These are phyloP conservation scores for Phymorhynchus buccinoides DNA, from an alignment of 1,140 invertebrate genomes.

Conservation along the genomic window DNA sequence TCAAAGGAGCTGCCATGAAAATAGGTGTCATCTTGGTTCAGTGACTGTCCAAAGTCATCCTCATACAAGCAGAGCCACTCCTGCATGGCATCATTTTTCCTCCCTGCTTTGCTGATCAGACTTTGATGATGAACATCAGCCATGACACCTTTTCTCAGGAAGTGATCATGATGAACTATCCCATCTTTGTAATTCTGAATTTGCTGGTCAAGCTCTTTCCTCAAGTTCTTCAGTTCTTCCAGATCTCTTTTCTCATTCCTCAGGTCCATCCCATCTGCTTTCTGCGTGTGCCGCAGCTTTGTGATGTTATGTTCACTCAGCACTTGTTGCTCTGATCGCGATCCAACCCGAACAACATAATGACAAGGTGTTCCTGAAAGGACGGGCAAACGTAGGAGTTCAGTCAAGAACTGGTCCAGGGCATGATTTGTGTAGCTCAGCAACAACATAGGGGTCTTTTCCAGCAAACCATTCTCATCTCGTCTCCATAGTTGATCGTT, in stretches of 20 bases:
- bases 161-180: not conserved
- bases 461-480: conserved; percentile 23
- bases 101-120: not conserved
- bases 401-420: conserved; percentile 88
- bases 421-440: conserved; percentile 92
- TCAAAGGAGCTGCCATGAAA: too few species aligned
- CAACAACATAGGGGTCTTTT: conserved; percentile 79
- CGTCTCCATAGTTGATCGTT: conserved; percentile 61
- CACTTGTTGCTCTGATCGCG: conserved; percentile 29
- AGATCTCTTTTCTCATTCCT: conserved; percentile 32
- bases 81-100: not conserved
- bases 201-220: conserved; percentile 4
- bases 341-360: conserved; percentile 46
- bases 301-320: conserved; percentile 39
- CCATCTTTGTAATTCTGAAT: conserved; percentile 1
- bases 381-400: conserved; percentile 57
- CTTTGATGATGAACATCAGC: not conserved
- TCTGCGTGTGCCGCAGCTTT: not conserved
- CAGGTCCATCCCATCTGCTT: conserved; percentile 13
- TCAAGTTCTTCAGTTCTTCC: not conserved
- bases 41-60: conserved; percentile 1
- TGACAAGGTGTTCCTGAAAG: not conserved
- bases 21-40: not conserved
- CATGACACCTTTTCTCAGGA: not conserved
- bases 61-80: not conserved